Evolutionary conservation across 2,113 vertebrate genomes (phyloP), one percentile per base, ranked within the genome.

Genomic region (Bostrychus sinensis): DNA sequence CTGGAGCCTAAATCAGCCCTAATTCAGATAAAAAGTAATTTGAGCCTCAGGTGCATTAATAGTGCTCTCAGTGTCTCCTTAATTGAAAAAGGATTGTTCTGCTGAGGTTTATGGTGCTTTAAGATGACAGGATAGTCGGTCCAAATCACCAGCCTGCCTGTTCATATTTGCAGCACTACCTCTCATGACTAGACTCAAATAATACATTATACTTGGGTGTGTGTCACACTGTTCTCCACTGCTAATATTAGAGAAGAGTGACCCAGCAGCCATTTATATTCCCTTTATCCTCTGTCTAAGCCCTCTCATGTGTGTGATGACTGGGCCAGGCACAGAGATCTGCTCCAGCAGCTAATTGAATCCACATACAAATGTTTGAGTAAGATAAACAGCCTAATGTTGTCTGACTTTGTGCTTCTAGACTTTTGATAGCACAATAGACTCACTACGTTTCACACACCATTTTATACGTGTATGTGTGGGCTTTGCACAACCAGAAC

Each of bases 231-330:
- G 62, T 80, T 79, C 70, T 17, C 56, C 32, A n/a, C 17, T 70
- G 51, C 81, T 78, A 68, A 76, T 75, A 80, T 68, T 68, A 71
- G 63, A 66, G 54, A 62, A 19, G 10, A 74, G 61, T 74, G 72
- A 86, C 70, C 67, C 60, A 68, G 62, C 61, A 57, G 42, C 20
- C 45, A 12, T 62, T 13, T 73, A 53, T 77, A 58, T 32, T 56
- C 14, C 42, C 28, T 38, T 48, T 41, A 6, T 51, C 26, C 45
- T 25, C 20, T 12, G 41, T 54, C 60, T 73, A 41, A 42, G 34
- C 16, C 26, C 25, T 60, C 2, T 72, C 16, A 55, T 34, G n/a
- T 66, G 26, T 26, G 45, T 60, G 43, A 54, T 53, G 9, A 64
- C 22, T 11, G 8, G 14, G 26, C 42, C 43, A 60, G 4, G 37